Evolutionary conservation across 2,888 invertebrate genomes (phyloP).

Genomic region (Drosophila prolongata): DNA sequence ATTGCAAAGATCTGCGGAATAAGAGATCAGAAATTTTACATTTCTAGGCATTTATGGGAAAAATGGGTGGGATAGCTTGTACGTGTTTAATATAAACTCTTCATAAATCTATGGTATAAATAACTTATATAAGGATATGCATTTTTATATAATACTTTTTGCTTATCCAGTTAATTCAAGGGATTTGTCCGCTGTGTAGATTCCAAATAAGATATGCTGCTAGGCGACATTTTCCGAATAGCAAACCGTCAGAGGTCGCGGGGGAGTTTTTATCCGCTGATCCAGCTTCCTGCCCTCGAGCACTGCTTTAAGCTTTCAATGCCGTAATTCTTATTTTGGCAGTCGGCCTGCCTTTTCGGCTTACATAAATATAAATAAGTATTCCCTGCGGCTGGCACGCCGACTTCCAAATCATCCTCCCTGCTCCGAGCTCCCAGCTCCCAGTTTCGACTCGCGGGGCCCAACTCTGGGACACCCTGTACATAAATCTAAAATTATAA

Average conservation of each 20-base stretch:
- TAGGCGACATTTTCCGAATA: slow-evolving; percentile 22
- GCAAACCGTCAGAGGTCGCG: slow-evolving; percentile 3
- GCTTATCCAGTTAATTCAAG: background rate
- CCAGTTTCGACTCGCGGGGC: too few species aligned
- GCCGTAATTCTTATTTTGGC: slow-evolving; percentile 45
- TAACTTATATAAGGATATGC: too few species aligned
- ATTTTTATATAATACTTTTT: too few species aligned
- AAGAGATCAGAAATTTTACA: too few species aligned
- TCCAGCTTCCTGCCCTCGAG: slow-evolving; percentile 5
- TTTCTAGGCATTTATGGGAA: too few species aligned
- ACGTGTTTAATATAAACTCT: too few species aligned
- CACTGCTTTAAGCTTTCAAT: slow-evolving; percentile 36
- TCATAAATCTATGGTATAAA: too few species aligned
- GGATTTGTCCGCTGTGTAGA: slow-evolving; percentile 6
- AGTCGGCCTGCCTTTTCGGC: slow-evolving; percentile 37
- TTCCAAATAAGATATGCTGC: slow-evolving; percentile 2
- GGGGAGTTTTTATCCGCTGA: slow-evolving; percentile 5
- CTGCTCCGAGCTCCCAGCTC: background rate
- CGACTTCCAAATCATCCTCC: slow-evolving; percentile 9
- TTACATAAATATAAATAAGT: slow-evolving; percentile 46
- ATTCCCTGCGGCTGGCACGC: slow-evolving; percentile 26
- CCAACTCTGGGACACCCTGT: slow-evolving; percentile 57
- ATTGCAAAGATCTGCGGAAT: too few species aligned
- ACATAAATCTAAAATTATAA: slow-evolving; percentile 75
- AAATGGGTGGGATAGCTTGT: too few species aligned